A percentile compares a stretch with the other conserved stretches of the same genome.
These are phyloP conservation scores for Drosophila buzzatii DNA, from an alignment of 2,888 invertebrate species.

Conservation along the genomic window DNA sequence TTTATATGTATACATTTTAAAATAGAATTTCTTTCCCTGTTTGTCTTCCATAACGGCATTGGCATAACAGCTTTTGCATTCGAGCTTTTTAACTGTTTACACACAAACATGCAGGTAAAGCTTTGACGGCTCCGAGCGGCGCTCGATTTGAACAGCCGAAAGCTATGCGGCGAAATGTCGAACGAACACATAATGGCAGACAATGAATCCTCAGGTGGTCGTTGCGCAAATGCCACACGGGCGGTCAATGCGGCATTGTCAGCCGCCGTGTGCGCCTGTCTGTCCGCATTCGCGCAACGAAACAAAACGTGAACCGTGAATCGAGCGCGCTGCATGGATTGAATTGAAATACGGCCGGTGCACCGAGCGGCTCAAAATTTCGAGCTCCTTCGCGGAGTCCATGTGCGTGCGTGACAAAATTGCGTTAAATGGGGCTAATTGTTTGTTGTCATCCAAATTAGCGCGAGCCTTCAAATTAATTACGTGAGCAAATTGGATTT, in stretches of 20 bases:
- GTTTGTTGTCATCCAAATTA: constrained; percentile 55
- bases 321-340: constrained; percentile 7
- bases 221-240: constrained; percentile 65
- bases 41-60: constrained; percentile 1
- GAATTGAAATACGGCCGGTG: constrained; percentile 22
- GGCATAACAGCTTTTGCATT: constrained; percentile 8
- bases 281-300: constrained; percentile 33
- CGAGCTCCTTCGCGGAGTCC: not conserved
- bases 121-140: constrained; percentile 42
- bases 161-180: constrained; percentile 20
- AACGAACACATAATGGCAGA: constrained; percentile 12
- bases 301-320: not conserved
- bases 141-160: constrained; percentile 51
- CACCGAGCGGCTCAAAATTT: constrained; percentile 11
- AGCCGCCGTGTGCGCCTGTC: constrained; percentile 65
- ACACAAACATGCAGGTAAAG: constrained; percentile 28
- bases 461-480: constrained; percentile 61
- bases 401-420: constrained; percentile 46
- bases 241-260: constrained; percentile 58
- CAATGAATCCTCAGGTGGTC: constrained; percentile 71
- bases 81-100: constrained; percentile 9
- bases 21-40: not conserved
- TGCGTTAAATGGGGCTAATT: constrained; percentile 47
- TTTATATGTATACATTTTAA: constrained; percentile 8
- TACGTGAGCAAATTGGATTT: constrained; percentile 67